Conservation (phyloP, 2,888 invertebrate genomes). For the Encarsia formosa region DNA sequence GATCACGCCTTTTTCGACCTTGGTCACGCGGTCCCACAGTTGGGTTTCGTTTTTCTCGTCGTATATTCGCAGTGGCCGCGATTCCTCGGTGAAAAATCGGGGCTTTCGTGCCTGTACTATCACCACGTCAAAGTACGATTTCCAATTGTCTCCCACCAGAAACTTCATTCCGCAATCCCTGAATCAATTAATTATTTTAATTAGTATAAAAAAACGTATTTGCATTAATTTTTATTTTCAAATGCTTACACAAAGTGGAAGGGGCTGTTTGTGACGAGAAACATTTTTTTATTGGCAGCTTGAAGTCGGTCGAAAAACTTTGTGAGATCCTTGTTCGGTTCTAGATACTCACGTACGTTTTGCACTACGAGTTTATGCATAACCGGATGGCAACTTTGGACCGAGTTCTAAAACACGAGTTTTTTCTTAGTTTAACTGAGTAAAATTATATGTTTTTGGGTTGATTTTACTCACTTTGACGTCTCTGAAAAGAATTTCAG, state of each 20-base stretch:
- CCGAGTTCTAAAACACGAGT: conserved; percentile 71
- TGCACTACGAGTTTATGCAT: conserved; percentile 87
- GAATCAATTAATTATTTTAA: conserved; percentile 19
- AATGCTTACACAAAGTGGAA: conserved; percentile 86
- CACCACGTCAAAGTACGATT: conserved; percentile 86
- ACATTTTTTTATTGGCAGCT: conserved; percentile 77
- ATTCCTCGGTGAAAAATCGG: conserved; percentile 89
- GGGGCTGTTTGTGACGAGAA: conserved; percentile 95
- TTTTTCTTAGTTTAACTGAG: too few species aligned
- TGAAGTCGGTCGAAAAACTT: conserved; percentile 73
- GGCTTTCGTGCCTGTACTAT: conserved; percentile 95
- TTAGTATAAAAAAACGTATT: background rate
- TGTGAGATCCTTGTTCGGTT: conserved; percentile 68
- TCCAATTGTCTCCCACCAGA: conserved; percentile 85
- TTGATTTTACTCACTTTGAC: conserved; percentile 71
- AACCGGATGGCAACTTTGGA: conserved; percentile 80
- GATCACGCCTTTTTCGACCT: conserved; percentile 80
- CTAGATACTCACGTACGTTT: conserved; percentile 75
- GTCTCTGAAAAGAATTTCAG: conserved; percentile 92
- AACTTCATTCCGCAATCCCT: conserved; percentile 90
- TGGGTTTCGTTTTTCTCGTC: conserved; percentile 77
- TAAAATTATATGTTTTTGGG: too few species aligned
- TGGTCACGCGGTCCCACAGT: conserved; percentile 87
- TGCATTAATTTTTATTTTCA: too few species aligned
- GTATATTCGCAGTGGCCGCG: conserved; percentile 84